Percentiles rank a stretch among this genome's conserved stretches.
phyloP scores from a whole-genome alignment of 2,797 vertebrate genomes.

The Sardinella longiceps region DNA sequence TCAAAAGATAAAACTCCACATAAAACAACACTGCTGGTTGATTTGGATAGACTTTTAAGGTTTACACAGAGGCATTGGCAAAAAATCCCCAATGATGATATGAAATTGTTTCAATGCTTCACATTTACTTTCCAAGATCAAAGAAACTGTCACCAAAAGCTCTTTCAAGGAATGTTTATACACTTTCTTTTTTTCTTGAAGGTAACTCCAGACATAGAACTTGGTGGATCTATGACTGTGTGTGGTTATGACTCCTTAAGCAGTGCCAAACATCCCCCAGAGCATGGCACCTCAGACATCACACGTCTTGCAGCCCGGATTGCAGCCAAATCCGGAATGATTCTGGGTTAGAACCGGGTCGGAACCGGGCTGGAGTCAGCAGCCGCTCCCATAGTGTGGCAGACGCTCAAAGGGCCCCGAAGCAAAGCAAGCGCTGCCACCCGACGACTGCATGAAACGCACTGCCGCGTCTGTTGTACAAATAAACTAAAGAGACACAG shows the following conservation, averaged over 20 bases:
- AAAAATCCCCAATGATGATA: background rate
- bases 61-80: slow-evolving; percentile 8
- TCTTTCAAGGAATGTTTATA: slow-evolving; percentile 13
- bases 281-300: background rate
- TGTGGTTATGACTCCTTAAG: slow-evolving; percentile 1
- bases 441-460: background rate
- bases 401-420: background rate
- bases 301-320: background rate
- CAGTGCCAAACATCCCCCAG: background rate
- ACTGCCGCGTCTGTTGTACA: background rate
- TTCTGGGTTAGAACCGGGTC: background rate
- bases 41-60: background rate
- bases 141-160: background rate
- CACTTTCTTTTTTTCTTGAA: background rate
- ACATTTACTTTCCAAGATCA: background rate
- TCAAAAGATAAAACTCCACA: background rate
- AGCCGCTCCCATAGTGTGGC: background rate
- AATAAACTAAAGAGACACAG: background rate
- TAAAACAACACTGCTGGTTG: background rate
- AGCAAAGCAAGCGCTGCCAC: background rate
- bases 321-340: background rate
- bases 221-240: background rate
- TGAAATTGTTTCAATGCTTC: slow-evolving; percentile 6
- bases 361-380: background rate
- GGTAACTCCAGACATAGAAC: background rate